Evolutionary conservation across 1,140 invertebrate species (phyloP).

Genomic region (Archivesica marissinica): DNA sequence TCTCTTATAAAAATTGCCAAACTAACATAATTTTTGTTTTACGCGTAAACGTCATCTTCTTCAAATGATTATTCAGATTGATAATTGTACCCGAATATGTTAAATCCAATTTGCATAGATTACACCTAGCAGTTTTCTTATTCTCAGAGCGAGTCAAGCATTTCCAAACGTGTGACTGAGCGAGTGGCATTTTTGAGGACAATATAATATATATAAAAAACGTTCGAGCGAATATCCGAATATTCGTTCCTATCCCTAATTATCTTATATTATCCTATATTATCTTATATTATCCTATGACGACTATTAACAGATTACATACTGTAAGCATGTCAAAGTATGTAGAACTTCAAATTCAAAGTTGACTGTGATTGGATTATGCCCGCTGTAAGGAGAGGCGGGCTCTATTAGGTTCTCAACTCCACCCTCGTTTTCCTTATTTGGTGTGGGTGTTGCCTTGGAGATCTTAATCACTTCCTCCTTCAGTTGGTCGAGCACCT

Average conservation of each 20-base stretch:
- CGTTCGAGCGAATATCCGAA: too few relatives aligned
- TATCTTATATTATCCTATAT: too few relatives aligned
- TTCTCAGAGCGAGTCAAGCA: neutral
- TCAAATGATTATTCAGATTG: too few relatives aligned
- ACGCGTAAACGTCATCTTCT: too few relatives aligned
- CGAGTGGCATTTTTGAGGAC: neutral
- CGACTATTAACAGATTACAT: constrained; percentile 40
- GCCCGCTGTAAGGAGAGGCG: neutral
- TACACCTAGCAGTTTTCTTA: too few relatives aligned
- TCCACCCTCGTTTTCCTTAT: constrained; percentile 50
- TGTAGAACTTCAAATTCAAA: constrained; percentile 82
- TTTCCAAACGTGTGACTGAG: neutral
- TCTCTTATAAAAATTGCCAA: too few relatives aligned
- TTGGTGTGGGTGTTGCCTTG: constrained; percentile 69
- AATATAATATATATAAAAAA: neutral
- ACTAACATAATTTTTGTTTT: too few relatives aligned
- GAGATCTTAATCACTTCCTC: constrained; percentile 78
- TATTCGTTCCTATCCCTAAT: too few relatives aligned
- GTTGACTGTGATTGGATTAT: constrained; percentile 80
- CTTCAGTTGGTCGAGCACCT: constrained; percentile 82
- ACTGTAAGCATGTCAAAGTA: constrained; percentile 66
- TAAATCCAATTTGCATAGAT: too few relatives aligned
- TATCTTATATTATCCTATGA: too few relatives aligned
- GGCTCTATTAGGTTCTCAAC: neutral
- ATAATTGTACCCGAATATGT: too few relatives aligned